Evolutionary conservation across 2,888 invertebrate genomes (phyloP), one percentile per base, ranked within the genome.

Genomic region (Gandaritis pyraliata): DNA sequence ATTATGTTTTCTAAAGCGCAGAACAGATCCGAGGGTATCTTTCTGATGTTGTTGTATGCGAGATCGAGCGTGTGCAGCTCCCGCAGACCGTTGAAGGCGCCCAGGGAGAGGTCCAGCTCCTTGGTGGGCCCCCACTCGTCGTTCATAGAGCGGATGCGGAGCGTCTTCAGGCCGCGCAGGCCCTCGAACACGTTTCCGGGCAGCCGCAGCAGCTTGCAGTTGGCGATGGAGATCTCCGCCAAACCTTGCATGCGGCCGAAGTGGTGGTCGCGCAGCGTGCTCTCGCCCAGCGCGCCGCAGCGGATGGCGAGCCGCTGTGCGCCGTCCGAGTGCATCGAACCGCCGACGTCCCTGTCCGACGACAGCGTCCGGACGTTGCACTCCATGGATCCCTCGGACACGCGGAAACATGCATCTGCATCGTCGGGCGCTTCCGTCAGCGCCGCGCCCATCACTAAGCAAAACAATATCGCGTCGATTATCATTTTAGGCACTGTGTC

Each of bases 1-100:
- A 96, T 96, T 66, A 97, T 93, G 81, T 96, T 97, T 76, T 95
- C 94, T 81, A 97, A 88, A 11, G 95, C 94, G 87, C 97, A 97
- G 82, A 97, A 96, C 71, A 95, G 93, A 77, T 95, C 95, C 58
- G 96, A 95, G 1, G 97, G 97, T 77, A 97, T 88, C 67, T 95
- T 94, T 66, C 96, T 93, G 63, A 97, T 94, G 85, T 97, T 97
- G 84, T 97, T 97, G 83, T 95, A 94, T 65, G 94, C 94, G 83
- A 98, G 89, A 82, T 97, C 96, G 70, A 97, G 89, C 29, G 94
- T 94, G 78, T 96, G 96, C 41, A 98, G 90, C 81, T 97, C 97
- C 68, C 95, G 93, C 55, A 98, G 87, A 7, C 96, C 96, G 72
- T 94, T 94, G 75, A 98, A 94, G 62, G 96, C 95, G 71, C 94